Conservation (phyloP, 1,140 invertebrate species). For the Lysiphlebus fabarum region DNA sequence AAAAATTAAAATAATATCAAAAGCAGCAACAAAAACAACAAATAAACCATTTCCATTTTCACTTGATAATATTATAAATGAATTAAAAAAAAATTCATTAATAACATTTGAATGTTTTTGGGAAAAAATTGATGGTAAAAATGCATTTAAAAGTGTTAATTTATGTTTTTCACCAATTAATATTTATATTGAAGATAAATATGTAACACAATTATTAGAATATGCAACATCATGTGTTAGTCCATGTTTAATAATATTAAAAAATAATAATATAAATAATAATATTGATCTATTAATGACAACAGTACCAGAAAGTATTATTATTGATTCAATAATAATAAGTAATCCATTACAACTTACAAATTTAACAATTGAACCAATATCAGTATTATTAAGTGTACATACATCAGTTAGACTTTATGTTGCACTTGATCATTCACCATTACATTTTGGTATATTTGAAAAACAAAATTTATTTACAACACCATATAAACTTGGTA, state of each 20-base stretch:
- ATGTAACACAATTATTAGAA: constrained; percentile 60
- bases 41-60: constrained; percentile 35
- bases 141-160: constrained; percentile 55
- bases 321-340: constrained; percentile 58
- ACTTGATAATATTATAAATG: constrained; percentile 44
- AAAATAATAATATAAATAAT: constrained; percentile 21
- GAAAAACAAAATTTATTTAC: constrained; percentile 72
- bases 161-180: constrained; percentile 61
- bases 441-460: constrained; percentile 79
- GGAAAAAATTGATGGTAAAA: constrained; percentile 24
- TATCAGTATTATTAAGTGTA: constrained; percentile 68
- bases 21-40: constrained; percentile 3
- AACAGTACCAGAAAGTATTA: constrained; percentile 57
- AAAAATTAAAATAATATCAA: constrained; percentile 30
- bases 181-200: constrained; percentile 68
- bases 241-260: constrained; percentile 49
- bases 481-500: constrained; percentile 73
- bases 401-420: constrained; percentile 77
- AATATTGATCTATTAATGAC: neutral
- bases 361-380: constrained; percentile 65
- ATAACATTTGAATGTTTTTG: constrained; percentile 45
- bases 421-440: constrained; percentile 87
- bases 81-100: constrained; percentile 47
- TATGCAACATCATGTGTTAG: constrained; percentile 59
- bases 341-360: constrained; percentile 63